Conservation (phyloP, 2,113 vertebrate genomes). For the Isurus oxyrinchus region DNA sequence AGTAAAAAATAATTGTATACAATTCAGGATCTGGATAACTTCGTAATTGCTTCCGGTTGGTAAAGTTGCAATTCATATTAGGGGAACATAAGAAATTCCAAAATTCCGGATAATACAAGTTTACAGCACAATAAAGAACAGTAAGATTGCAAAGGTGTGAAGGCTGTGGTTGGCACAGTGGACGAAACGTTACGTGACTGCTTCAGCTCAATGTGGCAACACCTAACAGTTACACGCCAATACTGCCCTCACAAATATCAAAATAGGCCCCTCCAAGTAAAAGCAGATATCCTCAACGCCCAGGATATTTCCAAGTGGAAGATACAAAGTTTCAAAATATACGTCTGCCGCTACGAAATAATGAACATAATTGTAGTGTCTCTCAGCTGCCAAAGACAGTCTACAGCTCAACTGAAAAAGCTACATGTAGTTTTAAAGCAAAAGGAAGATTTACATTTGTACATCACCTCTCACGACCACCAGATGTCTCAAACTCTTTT, state of each 20-base stretch:
- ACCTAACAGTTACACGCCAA: background rate
- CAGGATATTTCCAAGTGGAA: background rate
- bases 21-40: too few species aligned
- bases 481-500: too few species aligned
- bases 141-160: background rate
- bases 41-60: too few species aligned
- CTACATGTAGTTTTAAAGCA: background rate
- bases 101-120: background rate
- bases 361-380: background rate
- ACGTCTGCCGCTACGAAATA: background rate
- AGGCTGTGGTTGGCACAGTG: background rate
- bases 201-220: background rate
- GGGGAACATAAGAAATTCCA: background rate
- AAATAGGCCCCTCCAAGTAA: background rate
- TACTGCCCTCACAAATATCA: background rate
- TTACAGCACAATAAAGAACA: background rate
- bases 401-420: background rate
- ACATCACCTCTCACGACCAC: background rate
- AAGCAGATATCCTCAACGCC: background rate
- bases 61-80: background rate
- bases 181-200: background rate
- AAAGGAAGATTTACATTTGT: background rate
- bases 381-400: background rate
- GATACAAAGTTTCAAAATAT: background rate
- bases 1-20: too few species aligned